These are phyloP conservation scores for Ornithorhynchus anatinus DNA, from an alignment of 2,113 vertebrate genomes.

Conservation along the genomic window DNA sequence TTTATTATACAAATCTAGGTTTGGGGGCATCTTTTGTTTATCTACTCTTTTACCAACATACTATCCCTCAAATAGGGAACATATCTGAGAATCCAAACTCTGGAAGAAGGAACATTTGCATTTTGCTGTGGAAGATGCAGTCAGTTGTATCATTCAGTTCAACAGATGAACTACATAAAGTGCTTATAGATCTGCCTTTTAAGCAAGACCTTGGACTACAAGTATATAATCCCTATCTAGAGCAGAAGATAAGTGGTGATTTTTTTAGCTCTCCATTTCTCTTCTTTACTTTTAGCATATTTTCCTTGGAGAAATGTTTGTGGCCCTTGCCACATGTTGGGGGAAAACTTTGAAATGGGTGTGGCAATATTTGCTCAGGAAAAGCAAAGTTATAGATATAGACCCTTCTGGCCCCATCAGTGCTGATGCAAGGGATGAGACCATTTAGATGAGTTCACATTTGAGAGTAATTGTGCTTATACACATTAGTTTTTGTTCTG, in stretches of 20 bases:
- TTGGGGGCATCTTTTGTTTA: constrained; percentile 29
- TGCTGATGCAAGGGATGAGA: not conserved
- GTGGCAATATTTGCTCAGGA: not conserved
- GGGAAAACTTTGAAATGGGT: constrained; percentile 14
- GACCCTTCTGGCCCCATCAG: not conserved
- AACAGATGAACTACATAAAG: constrained; percentile 21
- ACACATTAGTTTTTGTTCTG: constrained; percentile 11
- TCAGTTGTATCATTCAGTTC: constrained; percentile 9
- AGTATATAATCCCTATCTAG: constrained; percentile 8
- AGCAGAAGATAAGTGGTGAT: constrained; percentile 28
- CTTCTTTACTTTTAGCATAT: constrained; percentile 3
- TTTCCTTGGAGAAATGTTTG: constrained; percentile 31
- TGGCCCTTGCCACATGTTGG: not conserved
- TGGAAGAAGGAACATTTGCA: not conserved
- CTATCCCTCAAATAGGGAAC: no score
- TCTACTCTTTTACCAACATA: not conserved
- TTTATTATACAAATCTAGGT: not conserved
- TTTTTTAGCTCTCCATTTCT: not conserved
- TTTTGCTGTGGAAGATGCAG: constrained; percentile 14
- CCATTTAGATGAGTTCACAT: not conserved
- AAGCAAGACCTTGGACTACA: constrained; percentile 33
- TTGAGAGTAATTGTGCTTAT: not conserved
- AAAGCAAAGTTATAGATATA: constrained; percentile 2
- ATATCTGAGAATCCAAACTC: constrained; percentile 32
- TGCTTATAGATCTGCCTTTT: constrained; percentile 34